Conservation (phyloP, 2,113 vertebrate species). For the Galeopterus variegatus region DNA sequence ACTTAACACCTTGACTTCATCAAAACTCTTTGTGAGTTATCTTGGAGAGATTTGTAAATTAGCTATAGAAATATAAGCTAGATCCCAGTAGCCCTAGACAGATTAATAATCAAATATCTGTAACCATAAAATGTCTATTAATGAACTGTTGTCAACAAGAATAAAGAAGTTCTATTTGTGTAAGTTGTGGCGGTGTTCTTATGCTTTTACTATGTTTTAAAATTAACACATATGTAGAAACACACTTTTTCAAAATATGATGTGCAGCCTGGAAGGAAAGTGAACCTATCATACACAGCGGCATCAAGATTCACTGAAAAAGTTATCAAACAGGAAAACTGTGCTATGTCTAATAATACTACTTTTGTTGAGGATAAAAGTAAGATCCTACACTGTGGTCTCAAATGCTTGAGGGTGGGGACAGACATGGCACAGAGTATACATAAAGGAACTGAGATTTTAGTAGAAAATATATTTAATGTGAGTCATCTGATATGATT, state of each 20-base stretch:
- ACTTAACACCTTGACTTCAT: conserved; percentile 53
- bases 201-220: neutral
- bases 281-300: neutral
- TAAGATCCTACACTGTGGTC: neutral
- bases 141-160: neutral
- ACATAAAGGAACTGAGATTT: neutral
- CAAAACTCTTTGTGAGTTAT: conserved; percentile 14
- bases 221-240: neutral
- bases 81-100: neutral
- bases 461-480: neutral
- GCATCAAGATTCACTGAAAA: neutral
- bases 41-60: neutral
- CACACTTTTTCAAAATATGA: neutral
- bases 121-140: neutral
- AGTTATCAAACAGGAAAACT: neutral
- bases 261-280: neutral
- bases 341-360: neutral
- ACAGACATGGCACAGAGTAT: neutral
- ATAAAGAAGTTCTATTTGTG: neutral
- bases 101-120: neutral
- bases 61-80: neutral
- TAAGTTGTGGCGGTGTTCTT: neutral
- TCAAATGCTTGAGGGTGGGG: neutral
- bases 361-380: neutral
- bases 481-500: neutral